Evolutionary conservation across 2,113 vertebrate species (phyloP), one percentile per base, ranked within the genome.

Genomic region (Sylvilagus bachmani): DNA sequence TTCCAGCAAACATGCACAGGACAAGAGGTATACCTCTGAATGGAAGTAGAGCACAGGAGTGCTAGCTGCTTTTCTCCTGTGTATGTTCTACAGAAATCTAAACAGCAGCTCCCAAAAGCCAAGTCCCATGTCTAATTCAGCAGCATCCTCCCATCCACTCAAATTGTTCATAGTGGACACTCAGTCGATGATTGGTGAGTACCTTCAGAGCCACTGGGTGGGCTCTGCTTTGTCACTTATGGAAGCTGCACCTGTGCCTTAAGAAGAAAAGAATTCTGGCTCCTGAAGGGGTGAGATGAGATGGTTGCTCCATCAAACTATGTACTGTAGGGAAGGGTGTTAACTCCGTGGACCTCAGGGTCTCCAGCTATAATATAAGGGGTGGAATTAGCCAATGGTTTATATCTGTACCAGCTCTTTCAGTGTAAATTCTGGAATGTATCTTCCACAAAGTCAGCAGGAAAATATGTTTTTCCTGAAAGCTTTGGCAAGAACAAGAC

Each of bases 1-100:
- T 12, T 16, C 67, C 70, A 44, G 38, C 71, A 66, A 36, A 61
- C 13, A 21, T 14, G 22, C 27, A 4, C 36, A 9, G 5, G 17
- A n/a, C 1, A 17, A 2, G 13, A 4, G 0, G 31, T 75, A 14
- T 7, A 0, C 9, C 1, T 74, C 36, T 95, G 77, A 88, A 69
- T 7, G 2, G 14, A 33, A 53, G 2, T 22, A 33, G 1, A 3
- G 27, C 12, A 31, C 2, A 29, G 14, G 6, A 61, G 22, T 22
- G 70, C 82, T 55, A 29, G 86, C 27, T 93, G 11, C 31, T 86
- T 94, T 33, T 62, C 58, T 85, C 36, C 53, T 38, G 14, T 29
- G 5, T 17, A 51, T 83, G 49, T 67, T 74, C 49, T 85, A 27
- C 53, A 91, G 33, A 92, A 89, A 36, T 75, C 64, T 36, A 78